Percentiles rank a stretch among this genome's conserved stretches.
These are phyloP conservation scores for Scylla paramamosain DNA, from an alignment of 1,140 invertebrate genomes.

Conservation along the genomic window DNA sequence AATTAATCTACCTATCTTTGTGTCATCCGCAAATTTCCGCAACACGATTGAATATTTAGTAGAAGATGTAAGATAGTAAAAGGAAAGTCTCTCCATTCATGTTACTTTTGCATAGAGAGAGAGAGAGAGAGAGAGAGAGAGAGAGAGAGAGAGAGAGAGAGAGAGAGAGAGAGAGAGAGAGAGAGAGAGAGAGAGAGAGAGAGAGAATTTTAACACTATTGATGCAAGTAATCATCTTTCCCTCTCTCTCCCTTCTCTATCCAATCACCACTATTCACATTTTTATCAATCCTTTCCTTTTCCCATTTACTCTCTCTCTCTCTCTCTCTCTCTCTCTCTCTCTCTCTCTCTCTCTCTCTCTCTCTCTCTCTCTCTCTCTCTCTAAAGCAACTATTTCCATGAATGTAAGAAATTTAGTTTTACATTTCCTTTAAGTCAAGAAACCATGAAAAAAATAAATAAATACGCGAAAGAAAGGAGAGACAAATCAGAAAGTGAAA, in stretches of 20 bases:
- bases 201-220: constrained; percentile 10
- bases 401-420: too few relatives aligned
- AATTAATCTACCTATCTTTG: too few relatives aligned
- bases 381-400: too few relatives aligned
- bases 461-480: too few relatives aligned
- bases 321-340: constrained; percentile 46
- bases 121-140: constrained; percentile 34
- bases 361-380: constrained; percentile 39
- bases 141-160: constrained; percentile 49
- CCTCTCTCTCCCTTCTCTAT: constrained; percentile 30
- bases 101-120: neutral
- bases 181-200: constrained; percentile 50
- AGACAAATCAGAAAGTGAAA: too few relatives aligned
- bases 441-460: too few relatives aligned
- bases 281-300: constrained; percentile 37
- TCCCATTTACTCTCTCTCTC: neutral
- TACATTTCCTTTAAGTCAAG: too few relatives aligned
- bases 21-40: too few relatives aligned
- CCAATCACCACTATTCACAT: constrained; percentile 26
- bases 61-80: too few relatives aligned
- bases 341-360: constrained; percentile 37
- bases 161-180: constrained; percentile 26
- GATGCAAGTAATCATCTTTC: constrained; percentile 48
- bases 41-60: too few relatives aligned
- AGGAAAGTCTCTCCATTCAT: too few relatives aligned